Conservation (phyloP, 2,888 invertebrate genomes). For the Tillus elongatus region DNA sequence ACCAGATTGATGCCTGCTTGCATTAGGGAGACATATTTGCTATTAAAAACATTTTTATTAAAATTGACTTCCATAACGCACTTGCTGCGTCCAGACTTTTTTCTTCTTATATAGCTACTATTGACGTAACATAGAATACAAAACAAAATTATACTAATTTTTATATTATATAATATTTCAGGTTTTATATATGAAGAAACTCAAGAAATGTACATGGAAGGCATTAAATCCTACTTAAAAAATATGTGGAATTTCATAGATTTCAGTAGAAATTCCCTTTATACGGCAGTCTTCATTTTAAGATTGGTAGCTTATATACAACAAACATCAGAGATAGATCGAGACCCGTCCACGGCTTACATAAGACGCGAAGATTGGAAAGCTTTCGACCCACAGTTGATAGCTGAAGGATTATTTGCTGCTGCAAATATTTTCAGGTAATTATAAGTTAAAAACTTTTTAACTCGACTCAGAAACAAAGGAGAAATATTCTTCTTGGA, state of each 20-base stretch:
- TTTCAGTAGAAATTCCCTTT: constrained; percentile 81
- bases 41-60: too few relatives aligned
- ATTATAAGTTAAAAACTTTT: constrained; percentile 7
- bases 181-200: constrained; percentile 90
- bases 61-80: too few relatives aligned
- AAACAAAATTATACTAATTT: too few relatives aligned
- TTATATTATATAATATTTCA: too few relatives aligned
- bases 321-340: constrained; percentile 58
- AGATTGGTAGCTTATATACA: constrained; percentile 65
- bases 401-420: constrained; percentile 88
- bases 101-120: too few relatives aligned
- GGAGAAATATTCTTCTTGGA: too few relatives aligned
- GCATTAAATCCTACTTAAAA: constrained; percentile 75
- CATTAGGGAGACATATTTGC: too few relatives aligned
- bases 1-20: too few relatives aligned
- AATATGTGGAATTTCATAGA: constrained; percentile 98
- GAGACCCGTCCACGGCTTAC: constrained; percentile 59
- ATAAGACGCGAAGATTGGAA: constrained; percentile 82
- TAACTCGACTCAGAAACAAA: constrained; percentile 2
- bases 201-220: constrained; percentile 80
- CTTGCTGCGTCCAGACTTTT: too few relatives aligned
- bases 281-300: constrained; percentile 62
- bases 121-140: too few relatives aligned
- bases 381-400: constrained; percentile 86
- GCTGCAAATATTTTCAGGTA: constrained; percentile 88